Conservation (phyloP, 2,113 vertebrate genomes). For the Psammodynastes pulverulentus region DNA sequence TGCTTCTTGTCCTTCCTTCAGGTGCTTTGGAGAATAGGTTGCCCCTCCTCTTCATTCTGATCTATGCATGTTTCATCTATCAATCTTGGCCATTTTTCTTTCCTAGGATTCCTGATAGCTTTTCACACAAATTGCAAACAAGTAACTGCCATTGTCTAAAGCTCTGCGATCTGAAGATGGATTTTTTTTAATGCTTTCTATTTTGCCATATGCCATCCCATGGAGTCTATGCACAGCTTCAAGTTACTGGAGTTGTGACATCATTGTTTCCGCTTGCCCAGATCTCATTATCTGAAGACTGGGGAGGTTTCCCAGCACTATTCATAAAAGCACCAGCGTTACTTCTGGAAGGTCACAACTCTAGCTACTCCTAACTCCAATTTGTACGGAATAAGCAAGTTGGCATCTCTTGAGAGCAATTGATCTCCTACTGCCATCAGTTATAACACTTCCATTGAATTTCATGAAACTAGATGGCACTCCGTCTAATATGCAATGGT, state of each 20-base stretch:
- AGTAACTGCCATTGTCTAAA: slow-evolving; percentile 31
- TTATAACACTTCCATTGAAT: slow-evolving; percentile 38
- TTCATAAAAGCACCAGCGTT: background rate
- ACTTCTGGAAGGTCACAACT: slow-evolving; percentile 42
- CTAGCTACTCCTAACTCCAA: slow-evolving; percentile 15
- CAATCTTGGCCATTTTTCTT: background rate
- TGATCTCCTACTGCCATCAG: slow-evolving; percentile 15
- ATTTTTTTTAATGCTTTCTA: background rate
- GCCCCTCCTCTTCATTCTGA: background rate
- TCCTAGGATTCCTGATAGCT: slow-evolving; percentile 15
- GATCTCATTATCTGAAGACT: background rate
- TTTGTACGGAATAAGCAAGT: slow-evolving; percentile 44
- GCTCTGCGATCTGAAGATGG: slow-evolving; percentile 50
- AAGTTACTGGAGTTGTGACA: background rate
- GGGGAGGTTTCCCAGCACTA: background rate
- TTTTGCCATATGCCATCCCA: background rate
- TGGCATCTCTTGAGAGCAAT: slow-evolving; percentile 31
- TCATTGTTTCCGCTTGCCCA: background rate
- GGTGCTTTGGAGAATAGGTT: background rate
- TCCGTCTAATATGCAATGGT: slow-evolving; percentile 46
- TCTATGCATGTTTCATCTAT: background rate
- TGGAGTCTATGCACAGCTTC: background rate
- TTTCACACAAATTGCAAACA: slow-evolving; percentile 50
- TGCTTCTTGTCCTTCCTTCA: background rate
- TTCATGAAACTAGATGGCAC: slow-evolving; percentile 39